Evolutionary conservation across 1,140 invertebrate species (phyloP).

Genomic region (Drosophila obscura): DNA sequence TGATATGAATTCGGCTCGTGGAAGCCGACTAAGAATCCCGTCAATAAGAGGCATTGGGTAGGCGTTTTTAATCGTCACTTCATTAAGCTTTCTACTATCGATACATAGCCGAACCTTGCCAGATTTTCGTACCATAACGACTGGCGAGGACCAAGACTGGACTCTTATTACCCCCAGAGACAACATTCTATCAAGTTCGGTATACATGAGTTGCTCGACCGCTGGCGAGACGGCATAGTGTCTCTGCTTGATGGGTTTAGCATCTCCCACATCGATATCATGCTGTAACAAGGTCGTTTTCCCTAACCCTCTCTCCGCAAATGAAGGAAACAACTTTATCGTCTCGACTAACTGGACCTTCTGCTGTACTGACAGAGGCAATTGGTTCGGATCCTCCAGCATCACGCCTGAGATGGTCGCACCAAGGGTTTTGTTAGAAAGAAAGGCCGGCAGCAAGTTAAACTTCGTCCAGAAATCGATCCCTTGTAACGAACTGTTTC

Average conservation of each 20-base stretch:
- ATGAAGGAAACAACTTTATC: background rate
- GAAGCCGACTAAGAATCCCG: slow-evolving; percentile 4
- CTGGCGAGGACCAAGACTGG: slow-evolving; percentile 16
- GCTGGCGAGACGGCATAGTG: slow-evolving; percentile 16
- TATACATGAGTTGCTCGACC: slow-evolving; percentile 20
- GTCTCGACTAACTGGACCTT: too few species aligned
- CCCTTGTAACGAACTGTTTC: too few species aligned
- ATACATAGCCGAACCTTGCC: slow-evolving; percentile 6
- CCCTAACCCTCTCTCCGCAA: slow-evolving; percentile 3
- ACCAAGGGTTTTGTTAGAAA: too few species aligned
- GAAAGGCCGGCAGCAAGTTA: too few species aligned
- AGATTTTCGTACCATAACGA: slow-evolving; percentile 7
- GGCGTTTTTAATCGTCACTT: slow-evolving; percentile 17
- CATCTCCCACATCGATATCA: slow-evolving; percentile 10
- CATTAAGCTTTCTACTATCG: slow-evolving; percentile 5
- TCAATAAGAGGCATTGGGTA: slow-evolving; percentile 7
- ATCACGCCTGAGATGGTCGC: too few species aligned
- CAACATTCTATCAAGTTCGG: slow-evolving; percentile 10
- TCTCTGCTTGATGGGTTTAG: slow-evolving; percentile 18
- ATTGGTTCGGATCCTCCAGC: too few species aligned
- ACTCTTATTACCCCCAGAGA: slow-evolving; percentile 18
- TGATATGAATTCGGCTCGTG: slow-evolving; percentile 5
- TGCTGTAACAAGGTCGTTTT: slow-evolving; percentile 5
- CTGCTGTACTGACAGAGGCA: too few species aligned
- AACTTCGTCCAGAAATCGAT: too few species aligned